A percentile compares a stretch with the other conserved stretches of the same genome.
Evolutionary conservation across 2,888 invertebrate genomes (phyloP).

Genomic region (Polyommatus icarus): DNA sequence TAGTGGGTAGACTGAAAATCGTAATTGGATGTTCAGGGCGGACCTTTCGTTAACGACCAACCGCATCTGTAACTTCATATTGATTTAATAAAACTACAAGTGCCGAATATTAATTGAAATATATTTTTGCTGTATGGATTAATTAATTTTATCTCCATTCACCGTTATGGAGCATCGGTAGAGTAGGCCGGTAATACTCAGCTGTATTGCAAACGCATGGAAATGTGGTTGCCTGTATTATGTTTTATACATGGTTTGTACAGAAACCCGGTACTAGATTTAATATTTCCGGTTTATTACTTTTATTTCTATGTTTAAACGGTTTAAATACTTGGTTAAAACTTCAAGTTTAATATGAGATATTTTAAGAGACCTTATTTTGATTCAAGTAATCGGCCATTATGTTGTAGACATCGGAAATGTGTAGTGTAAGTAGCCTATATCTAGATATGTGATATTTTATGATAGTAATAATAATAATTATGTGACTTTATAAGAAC

Average conservation of each 20-base stretch:
- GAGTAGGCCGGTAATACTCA: not conserved
- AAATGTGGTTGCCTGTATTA: not conserved
- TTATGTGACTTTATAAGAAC: not conserved
- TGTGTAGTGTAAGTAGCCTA: no score
- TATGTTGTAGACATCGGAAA: no score
- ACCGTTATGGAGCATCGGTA: constrained; percentile 12
- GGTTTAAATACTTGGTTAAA: no score
- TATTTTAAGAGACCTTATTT: no score
- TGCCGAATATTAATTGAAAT: constrained; percentile 36
- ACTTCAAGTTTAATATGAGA: no score
- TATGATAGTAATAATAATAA: not conserved
- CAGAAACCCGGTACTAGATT: no score
- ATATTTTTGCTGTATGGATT: constrained; percentile 14
- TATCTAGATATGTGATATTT: no score
- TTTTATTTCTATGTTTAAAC: no score
- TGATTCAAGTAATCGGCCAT: no score
- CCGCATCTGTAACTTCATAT: constrained; percentile 40
- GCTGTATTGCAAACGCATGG: constrained; percentile 8
- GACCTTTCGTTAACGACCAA: constrained; percentile 45
- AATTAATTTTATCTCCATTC: constrained; percentile 23
- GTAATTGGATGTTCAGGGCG: constrained; percentile 51
- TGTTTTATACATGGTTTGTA: no score
- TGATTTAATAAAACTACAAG: constrained; percentile 37
- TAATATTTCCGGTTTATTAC: no score
- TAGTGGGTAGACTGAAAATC: constrained; percentile 49